Conservation (phyloP, 1,140 invertebrate species). For the Mercenaria mercenaria region DNA sequence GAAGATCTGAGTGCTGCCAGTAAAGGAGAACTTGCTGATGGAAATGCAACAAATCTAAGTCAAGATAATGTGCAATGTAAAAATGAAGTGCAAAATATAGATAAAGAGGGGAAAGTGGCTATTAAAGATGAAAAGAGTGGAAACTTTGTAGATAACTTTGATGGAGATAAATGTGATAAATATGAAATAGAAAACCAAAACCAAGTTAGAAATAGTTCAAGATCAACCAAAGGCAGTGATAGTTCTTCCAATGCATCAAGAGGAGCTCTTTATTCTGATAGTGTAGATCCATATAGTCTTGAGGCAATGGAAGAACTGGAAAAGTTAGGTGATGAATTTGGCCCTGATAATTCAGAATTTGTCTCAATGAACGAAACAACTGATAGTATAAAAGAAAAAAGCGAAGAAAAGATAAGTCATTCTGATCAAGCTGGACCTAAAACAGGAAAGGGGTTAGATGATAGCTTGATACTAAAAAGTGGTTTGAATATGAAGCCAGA, state of each 20-base stretch:
- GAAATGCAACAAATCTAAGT: background rate
- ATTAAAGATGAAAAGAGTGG: background rate
- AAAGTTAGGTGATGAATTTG: slow-evolving; percentile 78
- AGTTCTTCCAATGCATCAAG: slow-evolving; percentile 54
- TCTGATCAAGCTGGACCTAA: background rate
- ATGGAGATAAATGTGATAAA: background rate
- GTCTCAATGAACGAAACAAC: slow-evolving; percentile 66
- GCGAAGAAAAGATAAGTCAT: background rate
- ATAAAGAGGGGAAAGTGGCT: background rate
- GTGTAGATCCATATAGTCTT: slow-evolving; percentile 81
- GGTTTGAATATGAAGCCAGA: slow-evolving; percentile 40
- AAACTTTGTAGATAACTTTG: background rate
- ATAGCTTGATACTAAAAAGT: slow-evolving; percentile 16
- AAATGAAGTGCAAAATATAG: background rate
- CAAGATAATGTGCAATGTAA: slow-evolving; percentile 41
- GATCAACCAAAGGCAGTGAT: slow-evolving; percentile 38
- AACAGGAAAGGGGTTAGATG: background rate
- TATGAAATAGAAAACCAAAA: slow-evolving; percentile 15
- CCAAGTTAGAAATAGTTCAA: slow-evolving; percentile 2
- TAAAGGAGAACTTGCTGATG: background rate
- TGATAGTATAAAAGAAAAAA: slow-evolving; percentile 49
- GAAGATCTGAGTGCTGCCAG: slow-evolving; percentile 22
- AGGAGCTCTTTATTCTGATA: slow-evolving; percentile 58
- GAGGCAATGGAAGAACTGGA: slow-evolving; percentile 84
- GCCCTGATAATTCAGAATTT: slow-evolving; percentile 65